Evolutionary conservation across 2,888 invertebrate genomes (phyloP).

Genomic region (Habrosyne pyritoides): DNA sequence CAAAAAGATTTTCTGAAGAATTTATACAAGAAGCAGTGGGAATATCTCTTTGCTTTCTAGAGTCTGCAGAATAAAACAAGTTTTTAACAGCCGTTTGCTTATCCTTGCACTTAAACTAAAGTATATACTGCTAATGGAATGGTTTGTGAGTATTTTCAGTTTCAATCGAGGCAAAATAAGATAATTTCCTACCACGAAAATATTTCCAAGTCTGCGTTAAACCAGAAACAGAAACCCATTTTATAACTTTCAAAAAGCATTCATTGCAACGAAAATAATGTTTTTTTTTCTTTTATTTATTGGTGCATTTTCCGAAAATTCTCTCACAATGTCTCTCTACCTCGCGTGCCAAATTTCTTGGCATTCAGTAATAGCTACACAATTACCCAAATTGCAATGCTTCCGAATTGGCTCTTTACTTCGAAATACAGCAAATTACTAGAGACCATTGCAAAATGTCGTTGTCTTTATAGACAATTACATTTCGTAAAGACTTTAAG

Average conservation of each 20-base stretch:
- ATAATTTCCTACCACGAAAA: background rate
- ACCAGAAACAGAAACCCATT: no score
- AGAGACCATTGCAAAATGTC: background rate
- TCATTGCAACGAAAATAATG: no score
- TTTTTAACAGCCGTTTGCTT: background rate
- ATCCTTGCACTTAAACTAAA: background rate
- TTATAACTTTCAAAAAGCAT: no score
- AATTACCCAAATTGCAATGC: slow-evolving; percentile 3
- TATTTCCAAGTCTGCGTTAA: background rate
- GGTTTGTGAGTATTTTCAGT: no score
- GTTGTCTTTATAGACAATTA: background rate
- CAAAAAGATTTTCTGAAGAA: background rate
- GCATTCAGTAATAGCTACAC: background rate
- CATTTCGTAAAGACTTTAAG: background rate
- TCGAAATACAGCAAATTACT: slow-evolving; percentile 2
- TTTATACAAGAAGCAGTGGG: background rate
- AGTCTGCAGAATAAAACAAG: background rate
- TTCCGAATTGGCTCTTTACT: slow-evolving; percentile 1
- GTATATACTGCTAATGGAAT: no score
- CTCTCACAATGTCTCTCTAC: background rate
- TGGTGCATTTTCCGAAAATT: background rate
- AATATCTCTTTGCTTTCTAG: background rate
- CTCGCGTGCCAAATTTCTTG: slow-evolving; percentile 3
- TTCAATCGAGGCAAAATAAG: no score
- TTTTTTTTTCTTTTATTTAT: background rate